These are phyloP conservation scores for Xiphophorus maculatus DNA, from an alignment of 2,113 vertebrate genomes.

Conservation along the genomic window DNA sequence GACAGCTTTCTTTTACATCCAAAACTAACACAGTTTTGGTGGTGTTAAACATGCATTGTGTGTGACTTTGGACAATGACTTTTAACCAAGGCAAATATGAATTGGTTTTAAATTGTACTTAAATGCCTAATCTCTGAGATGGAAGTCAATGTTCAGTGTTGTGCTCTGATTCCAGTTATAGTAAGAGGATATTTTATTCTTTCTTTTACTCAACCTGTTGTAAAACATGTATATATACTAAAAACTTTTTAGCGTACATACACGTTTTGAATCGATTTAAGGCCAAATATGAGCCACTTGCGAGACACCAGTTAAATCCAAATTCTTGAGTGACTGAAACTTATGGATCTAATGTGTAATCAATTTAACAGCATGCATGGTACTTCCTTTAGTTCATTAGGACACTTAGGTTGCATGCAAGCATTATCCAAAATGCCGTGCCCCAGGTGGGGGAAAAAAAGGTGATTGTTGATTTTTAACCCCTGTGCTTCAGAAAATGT, in stretches of 20 bases:
- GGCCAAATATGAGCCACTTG: slow-evolving; percentile 16
- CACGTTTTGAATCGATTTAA: slow-evolving; percentile 8
- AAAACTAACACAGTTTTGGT: neutral
- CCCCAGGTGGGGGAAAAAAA: neutral
- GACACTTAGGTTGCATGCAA: slow-evolving; percentile 41
- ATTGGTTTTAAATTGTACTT: neutral
- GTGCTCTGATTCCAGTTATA: neutral
- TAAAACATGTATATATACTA: neutral
- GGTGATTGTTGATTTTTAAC: slow-evolving; percentile 76
- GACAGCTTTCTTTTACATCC: no score
- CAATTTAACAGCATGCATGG: slow-evolving; percentile 32
- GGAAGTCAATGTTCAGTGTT: neutral
- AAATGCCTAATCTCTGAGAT: neutral
- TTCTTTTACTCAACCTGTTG: no score
- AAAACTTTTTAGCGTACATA: neutral
- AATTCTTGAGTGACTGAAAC: slow-evolving; percentile 30
- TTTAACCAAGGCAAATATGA: neutral
- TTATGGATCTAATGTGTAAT: slow-evolving; percentile 12
- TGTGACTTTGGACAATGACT: neutral
- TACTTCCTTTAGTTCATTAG: neutral
- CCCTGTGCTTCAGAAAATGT: slow-evolving; percentile 98
- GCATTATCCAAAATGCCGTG: neutral
- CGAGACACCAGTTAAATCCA: slow-evolving; percentile 19
- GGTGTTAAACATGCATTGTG: slow-evolving; percentile 3
- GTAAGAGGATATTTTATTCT: neutral